Percentiles rank a stretch among this genome's conserved stretches.
Evolutionary conservation across 2,797 vertebrate genomes (phyloP).

Genomic region (Rhabdophis nuchalis): DNA sequence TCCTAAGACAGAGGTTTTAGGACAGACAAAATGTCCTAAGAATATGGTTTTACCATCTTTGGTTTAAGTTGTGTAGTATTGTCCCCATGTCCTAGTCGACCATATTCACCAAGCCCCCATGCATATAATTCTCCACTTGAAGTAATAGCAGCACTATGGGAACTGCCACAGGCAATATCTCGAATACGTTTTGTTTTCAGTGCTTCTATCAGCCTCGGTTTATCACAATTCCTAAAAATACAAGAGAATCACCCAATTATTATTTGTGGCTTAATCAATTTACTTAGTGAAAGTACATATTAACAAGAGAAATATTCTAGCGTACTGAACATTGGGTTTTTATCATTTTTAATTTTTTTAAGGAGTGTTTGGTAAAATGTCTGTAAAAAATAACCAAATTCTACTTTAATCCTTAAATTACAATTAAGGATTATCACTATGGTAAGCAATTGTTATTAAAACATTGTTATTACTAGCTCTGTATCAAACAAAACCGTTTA

Average conservation of each 20-base stretch:
- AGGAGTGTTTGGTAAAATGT: background rate
- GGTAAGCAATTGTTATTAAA: background rate
- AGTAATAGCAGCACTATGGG: slow-evolving; percentile 95
- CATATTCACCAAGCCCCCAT: slow-evolving; percentile 98
- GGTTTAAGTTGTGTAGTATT: slow-evolving; percentile 96
- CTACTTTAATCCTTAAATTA: background rate
- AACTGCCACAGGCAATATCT: slow-evolving; percentile 96
- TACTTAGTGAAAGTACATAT: background rate
- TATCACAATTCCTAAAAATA: slow-evolving; percentile 92
- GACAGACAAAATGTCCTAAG: background rate
- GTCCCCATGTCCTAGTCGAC: slow-evolving; percentile 93
- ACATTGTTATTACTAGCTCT: background rate
- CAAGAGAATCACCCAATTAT: background rate
- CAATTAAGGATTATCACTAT: background rate
- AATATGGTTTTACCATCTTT: slow-evolving; percentile 82
- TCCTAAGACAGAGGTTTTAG: background rate
- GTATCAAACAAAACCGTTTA: background rate
- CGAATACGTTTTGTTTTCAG: slow-evolving; percentile 95
- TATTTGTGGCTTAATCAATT: background rate
- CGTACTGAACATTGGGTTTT: background rate
- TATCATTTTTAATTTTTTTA: background rate
- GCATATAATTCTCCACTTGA: slow-evolving; percentile 96
- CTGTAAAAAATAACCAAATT: background rate
- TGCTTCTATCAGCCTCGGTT: slow-evolving; percentile 93
- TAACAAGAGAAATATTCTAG: background rate